These are phyloP conservation scores for Pardosa pseudoannulata DNA, from an alignment of 2,888 invertebrate genomes.

Conservation along the genomic window DNA sequence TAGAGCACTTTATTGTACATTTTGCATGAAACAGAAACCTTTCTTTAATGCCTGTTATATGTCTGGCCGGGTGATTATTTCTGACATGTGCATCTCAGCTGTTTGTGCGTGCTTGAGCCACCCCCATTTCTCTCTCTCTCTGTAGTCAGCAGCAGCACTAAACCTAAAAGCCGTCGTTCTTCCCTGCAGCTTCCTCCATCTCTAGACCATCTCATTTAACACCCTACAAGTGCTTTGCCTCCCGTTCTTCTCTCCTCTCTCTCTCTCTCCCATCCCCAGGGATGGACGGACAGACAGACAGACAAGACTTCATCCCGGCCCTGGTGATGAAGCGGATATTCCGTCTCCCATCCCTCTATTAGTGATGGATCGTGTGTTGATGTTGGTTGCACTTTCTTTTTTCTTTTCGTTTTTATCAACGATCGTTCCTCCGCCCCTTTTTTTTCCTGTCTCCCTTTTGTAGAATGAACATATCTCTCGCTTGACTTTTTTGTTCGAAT, in stretches of 20 bases:
- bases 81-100: not conserved
- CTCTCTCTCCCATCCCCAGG: not conserved
- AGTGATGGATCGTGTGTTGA: constrained; percentile 1
- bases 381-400: not conserved
- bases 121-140: too few species aligned
- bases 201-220: constrained; percentile 36
- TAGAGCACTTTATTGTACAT: too few species aligned
- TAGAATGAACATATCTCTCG: not conserved
- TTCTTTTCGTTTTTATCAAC: not conserved
- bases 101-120: not conserved
- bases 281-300: constrained; percentile 23
- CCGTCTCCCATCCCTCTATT: constrained; percentile 17
- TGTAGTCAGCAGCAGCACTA: not conserved
- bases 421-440: not conserved
- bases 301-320: not conserved
- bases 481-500: too few species aligned
- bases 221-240: constrained; percentile 14
- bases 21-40: too few species aligned
- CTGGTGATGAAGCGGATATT: constrained; percentile 11
- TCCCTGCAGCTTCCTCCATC: not conserved
- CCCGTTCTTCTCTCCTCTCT: not conserved
- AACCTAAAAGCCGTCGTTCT: not conserved
- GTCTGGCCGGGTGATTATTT: not conserved
- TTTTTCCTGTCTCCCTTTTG: not conserved
- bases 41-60: not conserved